Conservation (phyloP, 2,797 vertebrate species). For the Odontamblyopus lacepedii region DNA sequence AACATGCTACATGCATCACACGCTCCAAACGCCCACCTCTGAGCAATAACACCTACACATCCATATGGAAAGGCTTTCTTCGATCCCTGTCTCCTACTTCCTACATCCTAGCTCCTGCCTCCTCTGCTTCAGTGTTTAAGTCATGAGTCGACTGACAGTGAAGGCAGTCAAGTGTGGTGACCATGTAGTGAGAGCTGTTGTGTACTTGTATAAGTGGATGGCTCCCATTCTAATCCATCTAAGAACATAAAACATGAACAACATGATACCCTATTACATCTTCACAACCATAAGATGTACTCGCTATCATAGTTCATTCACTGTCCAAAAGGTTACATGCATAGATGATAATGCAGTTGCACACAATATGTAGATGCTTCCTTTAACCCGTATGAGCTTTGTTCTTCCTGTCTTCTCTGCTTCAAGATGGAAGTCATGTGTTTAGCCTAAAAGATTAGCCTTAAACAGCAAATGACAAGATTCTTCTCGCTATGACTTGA, state of each 20-base stretch:
- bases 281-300: neutral
- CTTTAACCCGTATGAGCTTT: neutral
- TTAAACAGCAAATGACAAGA: neutral
- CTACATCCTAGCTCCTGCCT: neutral
- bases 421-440: neutral
- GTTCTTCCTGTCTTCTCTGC: neutral
- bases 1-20: conserved; percentile 52
- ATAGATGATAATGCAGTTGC: neutral
- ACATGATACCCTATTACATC: neutral
- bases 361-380: neutral
- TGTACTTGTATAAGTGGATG: neutral
- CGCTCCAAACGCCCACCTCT: conserved; percentile 24
- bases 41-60: conserved; percentile 36
- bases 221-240: neutral
- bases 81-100: conserved; percentile 19
- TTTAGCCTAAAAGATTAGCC: neutral
- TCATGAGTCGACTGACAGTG: conserved; percentile 53
- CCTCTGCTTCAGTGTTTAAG: conserved; percentile 53
- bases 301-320: neutral
- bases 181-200: conserved; percentile 59
- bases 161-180: conserved; percentile 48
- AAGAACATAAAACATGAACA: neutral
- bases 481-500: neutral
- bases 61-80: conserved; percentile 35
- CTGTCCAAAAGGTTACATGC: neutral